Percentiles rank a stretch among this genome's conserved stretches.
Evolutionary conservation across 2,888 invertebrate genomes (phyloP).

Genomic region (Philonicus albiceps): DNA sequence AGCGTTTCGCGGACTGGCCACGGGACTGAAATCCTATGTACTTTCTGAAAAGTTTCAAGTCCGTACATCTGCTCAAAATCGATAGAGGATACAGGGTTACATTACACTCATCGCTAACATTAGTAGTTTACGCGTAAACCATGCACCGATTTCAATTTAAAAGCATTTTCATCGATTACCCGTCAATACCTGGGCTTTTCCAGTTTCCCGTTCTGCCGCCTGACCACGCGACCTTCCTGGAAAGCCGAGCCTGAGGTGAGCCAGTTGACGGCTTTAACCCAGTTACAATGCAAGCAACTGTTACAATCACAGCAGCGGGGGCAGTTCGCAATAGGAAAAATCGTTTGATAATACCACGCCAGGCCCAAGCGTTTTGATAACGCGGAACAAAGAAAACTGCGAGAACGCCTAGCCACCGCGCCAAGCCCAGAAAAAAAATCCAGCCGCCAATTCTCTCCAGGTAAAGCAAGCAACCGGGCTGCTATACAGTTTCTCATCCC

Average conservation of each 20-base stretch:
- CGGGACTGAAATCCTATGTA: background rate
- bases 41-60: background rate
- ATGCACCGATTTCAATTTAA: background rate
- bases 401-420: background rate
- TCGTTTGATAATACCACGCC: background rate
- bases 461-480: background rate
- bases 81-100: background rate
- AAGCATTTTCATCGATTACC: background rate
- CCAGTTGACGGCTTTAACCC: constrained; percentile 13
- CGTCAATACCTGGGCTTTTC: background rate
- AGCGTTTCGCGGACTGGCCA: background rate
- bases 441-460: background rate
- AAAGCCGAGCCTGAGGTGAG: background rate
- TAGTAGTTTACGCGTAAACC: background rate
- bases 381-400: constrained; percentile 7
- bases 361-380: background rate
- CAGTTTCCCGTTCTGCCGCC: background rate
- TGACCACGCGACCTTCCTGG: background rate
- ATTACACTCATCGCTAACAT: background rate
- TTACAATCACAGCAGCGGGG: background rate
- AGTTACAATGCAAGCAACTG: background rate
- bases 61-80: background rate
- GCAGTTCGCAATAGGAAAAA: background rate
- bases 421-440: background rate
- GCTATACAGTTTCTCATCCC: background rate